Evolutionary conservation across 2,113 vertebrate species (phyloP).

Genomic region (Scomber colias): DNA sequence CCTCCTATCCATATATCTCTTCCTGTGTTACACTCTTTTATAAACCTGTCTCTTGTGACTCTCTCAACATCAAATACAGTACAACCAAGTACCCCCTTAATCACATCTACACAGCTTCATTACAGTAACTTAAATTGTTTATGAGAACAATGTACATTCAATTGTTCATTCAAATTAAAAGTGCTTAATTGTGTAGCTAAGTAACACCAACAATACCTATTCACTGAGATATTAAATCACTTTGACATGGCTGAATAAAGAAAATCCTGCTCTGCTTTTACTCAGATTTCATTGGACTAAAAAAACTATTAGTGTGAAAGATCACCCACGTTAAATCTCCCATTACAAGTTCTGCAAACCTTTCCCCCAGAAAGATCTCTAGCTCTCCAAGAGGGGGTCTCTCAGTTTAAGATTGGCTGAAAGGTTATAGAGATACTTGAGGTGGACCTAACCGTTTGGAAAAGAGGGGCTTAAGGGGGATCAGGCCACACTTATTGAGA

Average conservation of each 20-base stretch:
- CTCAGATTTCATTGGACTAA: background rate
- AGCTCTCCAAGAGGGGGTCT: constrained; percentile 44
- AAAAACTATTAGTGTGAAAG: background rate
- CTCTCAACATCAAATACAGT: background rate
- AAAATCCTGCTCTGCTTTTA: constrained; percentile 22
- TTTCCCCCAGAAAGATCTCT: constrained; percentile 16
- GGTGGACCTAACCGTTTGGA: constrained; percentile 73
- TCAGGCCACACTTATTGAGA: constrained; percentile 82
- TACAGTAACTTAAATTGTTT: constrained; percentile 2
- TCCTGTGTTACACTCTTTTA: background rate
- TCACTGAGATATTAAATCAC: constrained; percentile 23
- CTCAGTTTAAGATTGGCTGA: constrained; percentile 66
- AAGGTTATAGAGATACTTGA: constrained; percentile 74
- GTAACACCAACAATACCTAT: background rate
- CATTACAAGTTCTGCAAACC: constrained; percentile 46
- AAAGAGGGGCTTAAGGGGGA: constrained; percentile 74
- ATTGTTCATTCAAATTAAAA: constrained; percentile 1
- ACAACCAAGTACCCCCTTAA: background rate
- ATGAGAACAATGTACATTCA: background rate
- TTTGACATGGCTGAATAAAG: constrained; percentile 36
- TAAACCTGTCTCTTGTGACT: background rate
- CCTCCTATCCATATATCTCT: background rate
- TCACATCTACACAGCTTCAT: background rate
- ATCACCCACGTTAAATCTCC: constrained; percentile 69
- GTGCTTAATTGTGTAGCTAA: background rate